These are phyloP conservation scores for Leucophenga montana DNA, from an alignment of 2,888 invertebrate genomes.

Conservation along the genomic window DNA sequence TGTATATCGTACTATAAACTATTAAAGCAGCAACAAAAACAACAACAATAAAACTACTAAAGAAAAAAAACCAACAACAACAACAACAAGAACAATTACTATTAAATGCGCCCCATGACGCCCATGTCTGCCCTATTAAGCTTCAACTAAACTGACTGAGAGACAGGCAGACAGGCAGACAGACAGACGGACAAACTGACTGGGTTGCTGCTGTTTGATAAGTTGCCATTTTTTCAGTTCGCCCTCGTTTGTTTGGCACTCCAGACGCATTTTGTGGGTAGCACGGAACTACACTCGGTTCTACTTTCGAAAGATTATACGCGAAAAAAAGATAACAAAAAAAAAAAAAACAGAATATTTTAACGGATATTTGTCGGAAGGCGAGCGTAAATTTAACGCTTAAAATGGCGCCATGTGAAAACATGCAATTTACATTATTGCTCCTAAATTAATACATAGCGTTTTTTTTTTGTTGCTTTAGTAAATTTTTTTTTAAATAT, in stretches of 20 bases:
- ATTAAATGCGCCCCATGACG: too few relatives aligned
- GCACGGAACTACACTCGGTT: neutral
- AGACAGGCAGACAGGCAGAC: neutral
- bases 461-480: too few relatives aligned
- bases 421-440: slow-evolving; percentile 8
- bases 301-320: neutral
- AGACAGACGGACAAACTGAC: slow-evolving; percentile 35
- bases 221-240: slow-evolving; percentile 11
- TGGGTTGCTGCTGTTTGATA: slow-evolving; percentile 6
- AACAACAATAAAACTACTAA: slow-evolving; percentile 25
- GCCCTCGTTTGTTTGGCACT: slow-evolving; percentile 15
- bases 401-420: neutral
- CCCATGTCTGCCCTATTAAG: slow-evolving; percentile 47
- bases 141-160: too few relatives aligned
- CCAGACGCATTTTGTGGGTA: neutral
- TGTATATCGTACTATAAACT: slow-evolving; percentile 55
- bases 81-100: neutral
- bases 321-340: slow-evolving; percentile 26
- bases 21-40: slow-evolving; percentile 53
- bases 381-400: neutral
- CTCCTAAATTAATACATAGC: too few relatives aligned
- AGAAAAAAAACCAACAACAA: neutral
- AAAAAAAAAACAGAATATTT: neutral
- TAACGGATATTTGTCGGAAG: neutral
- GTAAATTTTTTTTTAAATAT: too few relatives aligned